Conservation (phyloP, 2,113 vertebrate species). For the Gobio gobio region DNA sequence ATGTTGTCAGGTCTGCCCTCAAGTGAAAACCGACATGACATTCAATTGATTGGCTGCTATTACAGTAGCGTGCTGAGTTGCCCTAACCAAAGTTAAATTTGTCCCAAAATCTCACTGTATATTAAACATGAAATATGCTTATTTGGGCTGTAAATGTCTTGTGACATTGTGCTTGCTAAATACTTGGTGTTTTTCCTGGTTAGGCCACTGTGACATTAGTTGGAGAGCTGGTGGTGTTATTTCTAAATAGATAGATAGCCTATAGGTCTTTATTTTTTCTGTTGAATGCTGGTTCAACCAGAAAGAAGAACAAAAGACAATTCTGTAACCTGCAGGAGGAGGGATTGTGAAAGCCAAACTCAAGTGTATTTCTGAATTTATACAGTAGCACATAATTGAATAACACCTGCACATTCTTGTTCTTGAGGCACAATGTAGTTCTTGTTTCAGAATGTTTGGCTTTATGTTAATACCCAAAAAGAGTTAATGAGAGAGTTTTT, state of each 20-base stretch:
- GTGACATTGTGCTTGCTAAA: not conserved
- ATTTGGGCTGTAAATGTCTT: too few species aligned
- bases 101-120: too few species aligned
- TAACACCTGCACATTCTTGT: not conserved
- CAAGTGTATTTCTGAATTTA: not conserved
- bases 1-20: not conserved
- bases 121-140: too few species aligned
- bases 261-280: not conserved
- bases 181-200: not conserved
- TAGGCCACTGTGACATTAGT: not conserved
- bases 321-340: not conserved
- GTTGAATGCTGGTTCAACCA: not conserved
- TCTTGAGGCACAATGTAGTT: not conserved
- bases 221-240: not conserved
- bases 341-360: not conserved
- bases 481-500: not conserved
- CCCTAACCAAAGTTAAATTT: too few species aligned
- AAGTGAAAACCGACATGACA: not conserved
- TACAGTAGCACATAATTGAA: not conserved
- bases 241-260: not conserved
- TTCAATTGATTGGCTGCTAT: not conserved
- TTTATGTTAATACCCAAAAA: not conserved
- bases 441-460: not conserved
- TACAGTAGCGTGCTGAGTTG: not conserved
- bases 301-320: not conserved